These are phyloP conservation scores for Dufourea novaeangliae DNA, from an alignment of 1,140 invertebrate species.

Conservation along the genomic window DNA sequence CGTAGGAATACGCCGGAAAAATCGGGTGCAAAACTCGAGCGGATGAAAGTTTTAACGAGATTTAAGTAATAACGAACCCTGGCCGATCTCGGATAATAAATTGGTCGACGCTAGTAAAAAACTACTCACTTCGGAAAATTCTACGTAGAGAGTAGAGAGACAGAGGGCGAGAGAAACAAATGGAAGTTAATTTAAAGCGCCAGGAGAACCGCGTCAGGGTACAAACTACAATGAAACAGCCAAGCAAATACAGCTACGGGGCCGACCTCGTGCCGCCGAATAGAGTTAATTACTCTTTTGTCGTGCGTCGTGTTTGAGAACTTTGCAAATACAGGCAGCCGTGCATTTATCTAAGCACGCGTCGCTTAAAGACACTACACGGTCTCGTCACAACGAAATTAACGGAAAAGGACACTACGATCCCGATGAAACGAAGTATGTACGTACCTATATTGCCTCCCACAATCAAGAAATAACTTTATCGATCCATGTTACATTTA, in stretches of 20 bases:
- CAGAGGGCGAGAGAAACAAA: constrained; percentile 3
- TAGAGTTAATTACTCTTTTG: constrained; percentile 53
- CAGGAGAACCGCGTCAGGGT: constrained; percentile 16
- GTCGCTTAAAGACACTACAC: constrained; percentile 22
- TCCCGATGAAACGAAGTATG: neutral
- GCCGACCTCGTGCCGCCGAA: constrained; percentile 34
- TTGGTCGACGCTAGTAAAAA: neutral
- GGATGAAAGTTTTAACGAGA: neutral
- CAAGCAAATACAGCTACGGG: constrained; percentile 30
- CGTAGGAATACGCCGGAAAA: neutral
- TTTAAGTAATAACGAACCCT: neutral
- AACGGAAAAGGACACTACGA: neutral
- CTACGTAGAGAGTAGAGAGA: neutral
- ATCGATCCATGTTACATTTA: too few relatives aligned
- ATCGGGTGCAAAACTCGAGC: neutral
- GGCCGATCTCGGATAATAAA: neutral
- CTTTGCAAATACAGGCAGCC: constrained; percentile 16
- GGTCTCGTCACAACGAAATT: constrained; percentile 10
- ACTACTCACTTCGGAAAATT: constrained; percentile 4
- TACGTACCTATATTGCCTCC: neutral
- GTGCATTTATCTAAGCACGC: constrained; percentile 3
- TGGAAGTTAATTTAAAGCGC: constrained; percentile 18
- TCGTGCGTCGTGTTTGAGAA: constrained; percentile 34
- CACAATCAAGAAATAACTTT: too few relatives aligned
- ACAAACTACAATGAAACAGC: constrained; percentile 39